phyloP scores from a whole-genome alignment of 2,113 vertebrate species.

The Syrrhaptes paradoxus region DNA sequence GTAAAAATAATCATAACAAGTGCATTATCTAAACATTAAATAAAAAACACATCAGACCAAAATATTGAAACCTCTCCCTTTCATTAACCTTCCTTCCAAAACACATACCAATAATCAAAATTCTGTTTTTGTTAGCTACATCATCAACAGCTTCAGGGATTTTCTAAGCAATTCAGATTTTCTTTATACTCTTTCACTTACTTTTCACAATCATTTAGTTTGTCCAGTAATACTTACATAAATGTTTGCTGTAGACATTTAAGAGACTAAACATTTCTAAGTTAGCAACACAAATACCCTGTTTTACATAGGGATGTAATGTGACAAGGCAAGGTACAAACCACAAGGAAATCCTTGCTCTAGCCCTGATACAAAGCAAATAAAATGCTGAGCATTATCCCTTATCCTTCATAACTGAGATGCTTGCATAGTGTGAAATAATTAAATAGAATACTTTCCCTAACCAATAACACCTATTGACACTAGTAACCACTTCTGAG shows the following conservation, averaged over 20 bases:
- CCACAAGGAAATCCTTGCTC: not conserved
- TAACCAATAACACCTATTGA: not conserved
- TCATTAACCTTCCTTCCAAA: not conserved
- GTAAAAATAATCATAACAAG: not conserved
- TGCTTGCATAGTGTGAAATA: not conserved
- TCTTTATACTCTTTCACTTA: not conserved
- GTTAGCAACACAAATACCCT: not conserved
- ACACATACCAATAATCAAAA: not conserved
- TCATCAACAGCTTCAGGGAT: not conserved
- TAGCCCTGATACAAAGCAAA: not conserved
- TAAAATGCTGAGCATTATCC: not conserved
- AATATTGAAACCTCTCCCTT: not conserved
- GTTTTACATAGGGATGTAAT: not conserved
- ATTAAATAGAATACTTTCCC: not conserved
- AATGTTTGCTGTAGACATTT: not conserved
- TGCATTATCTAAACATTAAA: not conserved
- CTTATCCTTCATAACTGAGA: not conserved
- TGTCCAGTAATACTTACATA: not conserved
- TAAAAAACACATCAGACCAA: not conserved
- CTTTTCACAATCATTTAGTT: not conserved
- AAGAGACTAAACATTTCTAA: not conserved
- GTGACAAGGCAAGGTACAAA: not conserved
- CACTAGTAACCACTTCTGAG: not conserved
- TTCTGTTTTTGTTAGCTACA: not conserved
- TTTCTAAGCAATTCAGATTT: not conserved